These are phyloP conservation scores for Aix galericulata DNA, from an alignment of 2,113 vertebrate species.

Conservation along the genomic window DNA sequence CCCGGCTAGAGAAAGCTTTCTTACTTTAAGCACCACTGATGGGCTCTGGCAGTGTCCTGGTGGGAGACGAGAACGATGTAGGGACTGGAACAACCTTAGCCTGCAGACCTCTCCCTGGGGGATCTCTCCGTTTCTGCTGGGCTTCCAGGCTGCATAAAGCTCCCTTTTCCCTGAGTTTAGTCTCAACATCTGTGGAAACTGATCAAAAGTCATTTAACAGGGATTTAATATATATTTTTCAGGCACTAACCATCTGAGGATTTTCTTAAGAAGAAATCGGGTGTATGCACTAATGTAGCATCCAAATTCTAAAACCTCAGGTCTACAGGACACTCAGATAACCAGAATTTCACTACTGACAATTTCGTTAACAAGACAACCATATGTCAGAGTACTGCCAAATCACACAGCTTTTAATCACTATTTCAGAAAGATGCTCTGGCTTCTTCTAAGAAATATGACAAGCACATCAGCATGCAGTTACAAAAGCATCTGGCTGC, in stretches of 20 bases:
- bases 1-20: background rate
- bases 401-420: background rate
- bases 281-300: background rate
- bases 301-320: background rate
- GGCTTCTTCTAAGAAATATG: background rate
- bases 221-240: background rate
- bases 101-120: background rate
- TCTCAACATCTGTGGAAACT: background rate
- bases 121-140: background rate
- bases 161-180: background rate
- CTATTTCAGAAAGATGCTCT: background rate
- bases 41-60: background rate
- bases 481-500: background rate
- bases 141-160: background rate
- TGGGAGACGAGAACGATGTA: background rate
- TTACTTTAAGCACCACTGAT: background rate
- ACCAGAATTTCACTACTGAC: background rate
- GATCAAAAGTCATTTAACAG: background rate
- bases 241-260: background rate
- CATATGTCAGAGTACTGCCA: background rate
- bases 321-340: background rate
- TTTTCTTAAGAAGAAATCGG: background rate
- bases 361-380: background rate
- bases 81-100: background rate
- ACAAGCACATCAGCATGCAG: background rate